A percentile compares a stretch with the other conserved stretches of the same genome.
Conservation (phyloP, 2,113 vertebrate species). For the Colaptes auratus region DNA sequence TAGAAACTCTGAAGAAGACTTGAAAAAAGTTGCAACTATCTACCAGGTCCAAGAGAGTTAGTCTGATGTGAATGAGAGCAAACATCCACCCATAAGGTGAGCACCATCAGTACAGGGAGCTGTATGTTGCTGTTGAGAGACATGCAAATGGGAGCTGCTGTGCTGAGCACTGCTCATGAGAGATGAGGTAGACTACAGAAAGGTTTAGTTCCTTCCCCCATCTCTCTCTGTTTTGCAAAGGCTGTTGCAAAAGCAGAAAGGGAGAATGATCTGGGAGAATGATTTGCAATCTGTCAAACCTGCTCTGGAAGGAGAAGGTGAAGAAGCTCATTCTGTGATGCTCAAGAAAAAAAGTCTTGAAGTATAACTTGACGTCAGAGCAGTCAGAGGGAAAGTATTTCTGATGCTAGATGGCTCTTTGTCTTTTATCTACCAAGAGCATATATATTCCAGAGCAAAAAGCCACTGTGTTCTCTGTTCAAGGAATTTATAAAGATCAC, state of each 20-base stretch:
- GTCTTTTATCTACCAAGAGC: neutral
- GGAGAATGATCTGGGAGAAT: neutral
- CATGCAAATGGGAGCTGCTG: neutral
- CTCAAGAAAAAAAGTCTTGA: neutral
- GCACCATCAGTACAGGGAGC: fast-evolving
- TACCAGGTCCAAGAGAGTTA: neutral
- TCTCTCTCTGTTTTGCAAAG: neutral
- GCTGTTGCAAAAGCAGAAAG: neutral
- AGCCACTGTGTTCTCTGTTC: neutral
- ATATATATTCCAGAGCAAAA: neutral
- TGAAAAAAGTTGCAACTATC: neutral
- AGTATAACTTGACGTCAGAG: neutral
- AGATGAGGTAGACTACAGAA: neutral
- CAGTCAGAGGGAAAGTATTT: neutral
- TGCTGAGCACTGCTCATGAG: neutral
- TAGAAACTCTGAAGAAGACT: neutral
- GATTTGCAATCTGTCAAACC: neutral
- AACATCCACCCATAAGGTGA: neutral
- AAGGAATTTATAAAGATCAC: neutral
- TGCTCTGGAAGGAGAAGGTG: neutral
- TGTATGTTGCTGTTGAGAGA: neutral
- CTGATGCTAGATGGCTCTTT: neutral
- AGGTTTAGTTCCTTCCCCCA: neutral
- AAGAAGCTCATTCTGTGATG: neutral
- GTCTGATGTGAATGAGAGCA: neutral